Conservation (phyloP, 2,113 vertebrate genomes). For the Prionailurus bengalensis region DNA sequence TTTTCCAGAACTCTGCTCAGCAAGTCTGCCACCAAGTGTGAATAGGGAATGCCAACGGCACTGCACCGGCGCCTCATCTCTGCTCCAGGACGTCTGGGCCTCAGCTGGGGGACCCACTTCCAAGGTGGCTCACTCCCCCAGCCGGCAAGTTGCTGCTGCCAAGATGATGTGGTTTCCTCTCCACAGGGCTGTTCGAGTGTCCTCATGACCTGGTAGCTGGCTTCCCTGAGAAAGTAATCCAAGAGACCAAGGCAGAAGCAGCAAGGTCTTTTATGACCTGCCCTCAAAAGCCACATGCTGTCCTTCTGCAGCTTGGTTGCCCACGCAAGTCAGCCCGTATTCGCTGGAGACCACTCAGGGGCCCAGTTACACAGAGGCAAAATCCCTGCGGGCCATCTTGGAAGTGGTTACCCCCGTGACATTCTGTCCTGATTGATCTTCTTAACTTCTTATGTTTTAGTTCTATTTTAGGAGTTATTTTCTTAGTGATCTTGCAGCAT, state of each 20-base stretch:
- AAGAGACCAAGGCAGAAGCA: neutral
- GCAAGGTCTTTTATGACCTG: neutral
- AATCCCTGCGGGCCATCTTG: neutral
- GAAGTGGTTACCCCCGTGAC: neutral
- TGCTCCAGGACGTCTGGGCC: neutral
- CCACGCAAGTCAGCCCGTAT: neutral
- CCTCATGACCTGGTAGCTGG: neutral
- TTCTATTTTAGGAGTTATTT: neutral
- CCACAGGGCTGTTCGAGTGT: neutral
- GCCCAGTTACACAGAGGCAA: neutral
- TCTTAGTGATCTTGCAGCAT: neutral
- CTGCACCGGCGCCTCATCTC: neutral
- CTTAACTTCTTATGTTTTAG: neutral
- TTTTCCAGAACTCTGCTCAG: conserved; percentile 2
- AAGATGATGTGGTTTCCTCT: neutral
- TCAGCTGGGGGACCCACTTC: too few relatives aligned
- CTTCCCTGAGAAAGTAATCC: neutral
- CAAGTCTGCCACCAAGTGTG: neutral
- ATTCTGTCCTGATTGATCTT: neutral
- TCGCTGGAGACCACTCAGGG: neutral
- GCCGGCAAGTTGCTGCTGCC: neutral
- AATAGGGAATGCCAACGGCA: neutral
- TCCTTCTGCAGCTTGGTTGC: neutral
- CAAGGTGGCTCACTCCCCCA: neutral
- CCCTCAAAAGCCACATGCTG: neutral